Percentiles rank a stretch among this genome's conserved stretches.
These are phyloP conservation scores for Cardinalis cardinalis DNA, from an alignment of 2,113 vertebrate genomes.

Conservation along the genomic window DNA sequence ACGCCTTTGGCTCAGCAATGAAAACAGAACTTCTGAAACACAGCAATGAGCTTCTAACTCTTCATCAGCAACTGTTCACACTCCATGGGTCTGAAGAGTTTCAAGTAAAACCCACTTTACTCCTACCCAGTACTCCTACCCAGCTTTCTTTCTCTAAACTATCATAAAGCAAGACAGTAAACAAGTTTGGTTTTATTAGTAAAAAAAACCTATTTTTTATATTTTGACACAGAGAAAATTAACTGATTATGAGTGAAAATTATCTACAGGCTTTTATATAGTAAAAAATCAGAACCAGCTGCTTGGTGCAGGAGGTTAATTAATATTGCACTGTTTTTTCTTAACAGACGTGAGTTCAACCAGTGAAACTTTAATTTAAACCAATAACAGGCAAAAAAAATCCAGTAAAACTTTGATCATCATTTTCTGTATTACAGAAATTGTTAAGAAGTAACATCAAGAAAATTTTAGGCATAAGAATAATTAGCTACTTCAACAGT, in stretches of 20 bases:
- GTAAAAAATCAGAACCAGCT: conserved; percentile 40
- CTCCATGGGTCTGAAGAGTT: neutral
- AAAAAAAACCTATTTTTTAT: neutral
- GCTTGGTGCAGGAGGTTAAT: conserved; percentile 23
- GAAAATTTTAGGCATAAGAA: neutral
- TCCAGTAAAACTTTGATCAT: neutral
- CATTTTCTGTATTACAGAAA: neutral
- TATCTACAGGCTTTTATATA: neutral
- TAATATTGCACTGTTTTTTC: neutral
- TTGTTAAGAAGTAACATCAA: neutral
- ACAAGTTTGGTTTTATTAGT: conserved; percentile 14
- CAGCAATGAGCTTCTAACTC: neutral
- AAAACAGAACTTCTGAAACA: neutral
- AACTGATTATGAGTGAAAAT: conserved; percentile 47
- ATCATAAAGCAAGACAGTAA: conserved; percentile 3
- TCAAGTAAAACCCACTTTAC: neutral
- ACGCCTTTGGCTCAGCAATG: neutral
- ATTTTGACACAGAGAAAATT: conserved; percentile 33
- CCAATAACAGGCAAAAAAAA: neutral
- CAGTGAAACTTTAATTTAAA: neutral
- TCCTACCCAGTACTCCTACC: neutral
- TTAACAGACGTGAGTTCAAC: neutral
- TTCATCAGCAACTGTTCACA: neutral
- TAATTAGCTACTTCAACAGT: neutral
- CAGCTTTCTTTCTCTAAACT: neutral